Evolutionary conservation across 35 echinoderm and acorn worm genomes (phyloP).

Genomic region (Heliocidaris tuberculata): DNA sequence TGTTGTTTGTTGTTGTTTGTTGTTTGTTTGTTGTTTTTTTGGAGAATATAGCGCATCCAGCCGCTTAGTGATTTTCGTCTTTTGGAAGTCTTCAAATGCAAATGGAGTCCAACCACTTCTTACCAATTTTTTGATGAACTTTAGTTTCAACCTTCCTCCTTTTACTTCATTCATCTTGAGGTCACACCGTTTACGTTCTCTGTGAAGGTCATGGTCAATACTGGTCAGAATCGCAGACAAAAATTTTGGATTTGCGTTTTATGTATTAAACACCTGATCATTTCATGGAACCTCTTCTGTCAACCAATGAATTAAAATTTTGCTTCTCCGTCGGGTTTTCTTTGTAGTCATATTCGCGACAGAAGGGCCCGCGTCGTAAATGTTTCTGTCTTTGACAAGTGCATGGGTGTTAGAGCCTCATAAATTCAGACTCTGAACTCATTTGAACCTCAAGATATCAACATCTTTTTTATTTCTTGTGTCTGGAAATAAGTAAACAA

Average conservation of each 20-base stretch:
- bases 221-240: not conserved
- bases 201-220: not conserved
- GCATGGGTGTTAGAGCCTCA: not conserved
- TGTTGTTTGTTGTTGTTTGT: too few species aligned
- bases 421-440: not conserved
- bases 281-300: not conserved
- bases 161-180: too few species aligned
- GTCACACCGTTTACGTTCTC: not conserved
- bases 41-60: too few species aligned
- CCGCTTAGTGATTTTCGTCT: too few species aligned
- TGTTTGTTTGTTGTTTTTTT: too few species aligned
- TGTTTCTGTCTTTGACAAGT: constrained; percentile 2
- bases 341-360: not conserved
- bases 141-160: too few species aligned
- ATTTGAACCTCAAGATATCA: not conserved
- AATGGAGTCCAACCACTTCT: too few species aligned
- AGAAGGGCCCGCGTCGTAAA: not conserved
- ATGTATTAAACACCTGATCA: not conserved
- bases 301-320: not conserved
- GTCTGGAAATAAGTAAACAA: not conserved
- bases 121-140: too few species aligned
- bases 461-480: not conserved
- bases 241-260: not conserved
- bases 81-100: too few species aligned
- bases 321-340: not conserved